Base-by-base conservation (phyloP, 2,113 vertebrate species). In the Stegastes partitus region DNA sequence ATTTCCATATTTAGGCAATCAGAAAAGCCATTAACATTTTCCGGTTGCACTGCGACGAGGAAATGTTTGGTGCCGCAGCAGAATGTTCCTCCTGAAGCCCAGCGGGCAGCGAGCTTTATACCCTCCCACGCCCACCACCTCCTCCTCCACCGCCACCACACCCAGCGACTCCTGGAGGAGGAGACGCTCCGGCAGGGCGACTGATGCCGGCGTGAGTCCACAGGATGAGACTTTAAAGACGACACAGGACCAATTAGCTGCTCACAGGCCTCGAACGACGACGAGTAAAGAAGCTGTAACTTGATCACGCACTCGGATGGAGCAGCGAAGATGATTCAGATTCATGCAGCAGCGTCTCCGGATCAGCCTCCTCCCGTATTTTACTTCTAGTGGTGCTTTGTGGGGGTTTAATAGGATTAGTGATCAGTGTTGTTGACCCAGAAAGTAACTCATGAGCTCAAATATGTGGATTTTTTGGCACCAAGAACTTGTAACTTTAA, bases 1-100 rank as follows among this genome's bases (percentile, higher is more conserved):
- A 91, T 91, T 91, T 91, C 80, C 86, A 91, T 86, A 87, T 87
- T 90, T 79, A 68, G 67, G 79, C 85, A 79, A 90, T 90, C 85
- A 87, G 59, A 85, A 83, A 88, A 70, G 0, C 23, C 79, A 88
- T 89, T 92, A 92, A 66, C 82, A 89, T 90, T 87, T 87, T 66
- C 67, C 74, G 65, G 59, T 83, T 45, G 39, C 70, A 66, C 74
- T 75, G 54, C 50, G 14, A 71, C 70, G 79, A 87, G 80, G 80
- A 85, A 79, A 79, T 78, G 75, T 86, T 88, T 82, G 68, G 62
- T 74, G 68, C 79, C 49, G 50, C 56, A 58, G 73, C 72, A n/a
- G 47, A 84, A 57, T 63, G 81, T 73, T 87, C 81, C 61, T 76
- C 66, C 75, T 59, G 73, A 73, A 75, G 74, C 78, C 84, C 86